A percentile compares a stretch with the other conserved stretches of the same genome.
Conservation (phyloP, 2,113 vertebrate species). For the Tragelaphus buxtoni region DNA sequence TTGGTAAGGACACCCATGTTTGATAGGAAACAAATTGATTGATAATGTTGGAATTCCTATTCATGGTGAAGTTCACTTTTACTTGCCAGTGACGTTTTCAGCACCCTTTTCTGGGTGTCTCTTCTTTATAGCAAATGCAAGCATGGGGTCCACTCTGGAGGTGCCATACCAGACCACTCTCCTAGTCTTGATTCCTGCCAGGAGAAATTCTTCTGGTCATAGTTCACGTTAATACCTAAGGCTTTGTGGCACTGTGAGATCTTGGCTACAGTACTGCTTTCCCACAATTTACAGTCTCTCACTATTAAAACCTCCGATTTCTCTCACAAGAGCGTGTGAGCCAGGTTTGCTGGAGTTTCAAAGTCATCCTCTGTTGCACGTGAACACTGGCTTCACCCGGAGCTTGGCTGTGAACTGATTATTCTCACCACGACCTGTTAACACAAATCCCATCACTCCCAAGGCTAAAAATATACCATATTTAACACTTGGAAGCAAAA, state of each 20-base stretch:
- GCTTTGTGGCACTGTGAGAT: background rate
- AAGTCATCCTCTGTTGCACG: constrained; percentile 16
- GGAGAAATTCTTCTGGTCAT: background rate
- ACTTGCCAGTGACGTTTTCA: background rate
- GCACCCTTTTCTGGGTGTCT: fast-evolving
- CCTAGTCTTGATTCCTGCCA: background rate
- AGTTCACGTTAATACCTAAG: fast-evolving
- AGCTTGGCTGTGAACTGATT: constrained; percentile 55
- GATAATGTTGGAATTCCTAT: background rate
- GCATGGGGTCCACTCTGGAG: background rate
- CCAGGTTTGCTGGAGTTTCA: background rate
- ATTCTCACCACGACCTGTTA: constrained; percentile 61
- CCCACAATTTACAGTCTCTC: background rate
- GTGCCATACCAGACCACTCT: background rate
- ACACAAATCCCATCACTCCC: constrained; percentile 63
- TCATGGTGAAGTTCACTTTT: background rate
- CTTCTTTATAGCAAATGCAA: background rate
- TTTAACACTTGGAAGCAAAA: constrained; percentile 59
- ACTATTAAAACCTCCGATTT: background rate
- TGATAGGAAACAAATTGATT: background rate
- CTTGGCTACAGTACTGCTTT: background rate
- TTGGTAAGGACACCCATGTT: background rate
- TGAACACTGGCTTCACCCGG: constrained; percentile 30
- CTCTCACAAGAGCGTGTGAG: background rate
- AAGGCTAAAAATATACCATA: constrained; percentile 64